Conservation (phyloP, 1,140 invertebrate genomes). For the Leptonema lineaticorne region DNA sequence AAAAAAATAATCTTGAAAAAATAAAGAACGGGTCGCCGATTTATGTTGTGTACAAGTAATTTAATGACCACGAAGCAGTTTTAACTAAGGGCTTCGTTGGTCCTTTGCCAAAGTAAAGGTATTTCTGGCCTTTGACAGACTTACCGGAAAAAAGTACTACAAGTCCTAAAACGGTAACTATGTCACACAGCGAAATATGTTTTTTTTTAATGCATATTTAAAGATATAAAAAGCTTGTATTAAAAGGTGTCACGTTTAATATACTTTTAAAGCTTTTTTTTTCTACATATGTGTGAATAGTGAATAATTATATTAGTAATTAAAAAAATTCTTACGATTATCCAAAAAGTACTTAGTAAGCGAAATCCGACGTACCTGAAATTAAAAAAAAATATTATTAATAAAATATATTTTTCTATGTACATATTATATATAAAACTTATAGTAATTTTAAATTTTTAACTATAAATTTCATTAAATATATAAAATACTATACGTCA, state of each 20-base stretch:
- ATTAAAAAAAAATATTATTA: neutral
- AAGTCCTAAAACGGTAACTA: neutral
- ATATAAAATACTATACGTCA: too few species aligned
- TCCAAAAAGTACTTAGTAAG: neutral
- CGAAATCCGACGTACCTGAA: neutral
- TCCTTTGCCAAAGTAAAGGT: too few species aligned
- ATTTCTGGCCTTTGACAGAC: neutral
- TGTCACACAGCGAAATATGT: too few species aligned
- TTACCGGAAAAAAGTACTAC: neutral
- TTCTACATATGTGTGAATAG: neutral
- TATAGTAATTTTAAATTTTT: too few species aligned
- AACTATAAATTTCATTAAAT: too few species aligned
- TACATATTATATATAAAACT: too few species aligned
- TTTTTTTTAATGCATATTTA: neutral
- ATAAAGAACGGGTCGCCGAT: too few species aligned
- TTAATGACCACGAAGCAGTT: slow-evolving; percentile 1
- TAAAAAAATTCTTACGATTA: too few species aligned
- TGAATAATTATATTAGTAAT: neutral
- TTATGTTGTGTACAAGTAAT: neutral
- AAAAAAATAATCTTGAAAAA: too few species aligned
- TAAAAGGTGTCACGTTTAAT: neutral
- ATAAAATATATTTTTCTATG: neutral
- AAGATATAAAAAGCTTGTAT: neutral
- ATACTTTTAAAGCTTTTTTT: too few species aligned
- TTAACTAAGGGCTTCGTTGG: too few species aligned